These are phyloP conservation scores for Phasia obesa DNA, from an alignment of 2,888 invertebrate species.

Conservation along the genomic window DNA sequence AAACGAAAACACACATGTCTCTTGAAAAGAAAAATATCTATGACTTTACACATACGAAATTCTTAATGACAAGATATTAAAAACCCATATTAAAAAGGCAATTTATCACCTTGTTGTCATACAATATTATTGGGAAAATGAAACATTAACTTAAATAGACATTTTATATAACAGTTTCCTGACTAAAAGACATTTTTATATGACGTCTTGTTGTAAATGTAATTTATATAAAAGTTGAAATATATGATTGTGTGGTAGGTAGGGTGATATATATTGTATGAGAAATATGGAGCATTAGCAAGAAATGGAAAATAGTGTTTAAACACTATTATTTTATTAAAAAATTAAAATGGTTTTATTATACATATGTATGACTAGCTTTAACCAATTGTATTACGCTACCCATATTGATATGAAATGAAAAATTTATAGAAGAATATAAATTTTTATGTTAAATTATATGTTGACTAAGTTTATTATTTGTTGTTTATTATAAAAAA, in stretches of 20 bases:
- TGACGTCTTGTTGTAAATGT: constrained; percentile 55
- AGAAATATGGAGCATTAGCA: not conserved
- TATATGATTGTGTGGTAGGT: not conserved
- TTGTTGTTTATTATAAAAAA: no score
- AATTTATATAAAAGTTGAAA: constrained; percentile 53
- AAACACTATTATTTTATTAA: no score
- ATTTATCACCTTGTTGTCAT: constrained; percentile 62
- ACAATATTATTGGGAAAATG: constrained; percentile 23
- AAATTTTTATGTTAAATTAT: no score
- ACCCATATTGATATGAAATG: no score
- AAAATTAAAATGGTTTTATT: no score
- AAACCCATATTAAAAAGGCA: constrained; percentile 18
- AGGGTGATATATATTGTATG: not conserved
- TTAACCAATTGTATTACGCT: no score
- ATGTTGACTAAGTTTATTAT: no score
- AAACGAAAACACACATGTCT: no score
- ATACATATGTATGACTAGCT: no score
- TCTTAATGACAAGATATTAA: constrained; percentile 6
- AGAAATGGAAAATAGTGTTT: no score
- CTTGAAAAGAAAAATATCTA: no score
- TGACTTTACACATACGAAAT: not conserved
- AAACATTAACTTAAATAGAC: constrained; percentile 15
- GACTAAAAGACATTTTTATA: constrained; percentile 55
- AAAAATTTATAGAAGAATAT: no score
- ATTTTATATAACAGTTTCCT: constrained; percentile 47